Conservation (phyloP, 2,888 invertebrate genomes). For the Suillia variegata region DNA sequence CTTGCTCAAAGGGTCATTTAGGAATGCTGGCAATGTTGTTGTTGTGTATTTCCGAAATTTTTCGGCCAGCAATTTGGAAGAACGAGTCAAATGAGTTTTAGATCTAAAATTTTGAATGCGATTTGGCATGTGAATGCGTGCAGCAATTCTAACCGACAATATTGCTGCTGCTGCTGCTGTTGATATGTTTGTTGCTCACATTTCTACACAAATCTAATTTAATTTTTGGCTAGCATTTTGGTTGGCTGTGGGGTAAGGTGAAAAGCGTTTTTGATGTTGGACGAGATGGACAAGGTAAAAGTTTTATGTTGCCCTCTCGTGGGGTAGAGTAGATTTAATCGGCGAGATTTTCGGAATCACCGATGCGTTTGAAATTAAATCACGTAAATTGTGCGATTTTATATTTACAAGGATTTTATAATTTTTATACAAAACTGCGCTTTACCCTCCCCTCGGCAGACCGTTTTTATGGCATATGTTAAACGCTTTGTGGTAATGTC, state of each 20-base stretch:
- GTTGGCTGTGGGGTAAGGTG: background rate
- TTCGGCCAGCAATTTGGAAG: background rate
- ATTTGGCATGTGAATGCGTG: background rate
- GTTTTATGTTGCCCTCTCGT: too few species aligned
- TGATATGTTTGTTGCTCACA: slow-evolving; percentile 6
- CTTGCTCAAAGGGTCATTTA: slow-evolving; percentile 7
- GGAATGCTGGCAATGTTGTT: background rate
- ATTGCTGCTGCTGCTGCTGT: too few species aligned
- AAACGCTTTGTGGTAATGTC: too few species aligned
- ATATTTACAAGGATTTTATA: too few species aligned
- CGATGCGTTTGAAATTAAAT: too few species aligned
- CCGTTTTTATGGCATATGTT: too few species aligned
- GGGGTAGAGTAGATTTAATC: too few species aligned
- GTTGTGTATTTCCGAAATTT: background rate
- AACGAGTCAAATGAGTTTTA: background rate
- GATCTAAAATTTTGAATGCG: background rate
- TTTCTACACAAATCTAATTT: slow-evolving; percentile 21
- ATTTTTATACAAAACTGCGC: too few species aligned
- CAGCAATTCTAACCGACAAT: background rate
- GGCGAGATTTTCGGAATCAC: too few species aligned
- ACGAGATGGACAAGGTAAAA: too few species aligned
- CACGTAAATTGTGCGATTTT: too few species aligned
- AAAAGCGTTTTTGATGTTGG: background rate
- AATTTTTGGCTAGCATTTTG: slow-evolving; percentile 9
- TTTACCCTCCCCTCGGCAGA: too few species aligned